These are phyloP conservation scores for Enteromius mattozi DNA, from an alignment of 2,797 vertebrate genomes.

Conservation along the genomic window DNA sequence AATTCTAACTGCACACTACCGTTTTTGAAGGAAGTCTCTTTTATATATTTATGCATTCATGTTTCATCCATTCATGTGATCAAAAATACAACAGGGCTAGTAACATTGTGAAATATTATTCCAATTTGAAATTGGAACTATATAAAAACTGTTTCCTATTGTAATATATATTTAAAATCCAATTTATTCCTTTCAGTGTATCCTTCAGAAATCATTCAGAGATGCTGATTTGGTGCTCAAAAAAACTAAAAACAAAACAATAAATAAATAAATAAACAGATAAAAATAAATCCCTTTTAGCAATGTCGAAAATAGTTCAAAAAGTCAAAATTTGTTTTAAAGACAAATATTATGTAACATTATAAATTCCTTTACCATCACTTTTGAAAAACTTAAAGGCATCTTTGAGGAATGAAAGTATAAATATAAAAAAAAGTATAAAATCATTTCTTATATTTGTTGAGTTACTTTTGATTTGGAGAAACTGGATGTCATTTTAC, in stretches of 20 bases:
- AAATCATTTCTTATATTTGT: no score
- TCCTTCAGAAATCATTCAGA: neutral
- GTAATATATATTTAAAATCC: neutral
- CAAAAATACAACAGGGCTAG: neutral
- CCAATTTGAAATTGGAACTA: neutral
- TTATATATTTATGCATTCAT: neutral
- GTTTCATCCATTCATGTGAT: neutral
- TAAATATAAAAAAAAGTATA: no score
- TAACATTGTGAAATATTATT: neutral
- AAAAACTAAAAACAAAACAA: no score
- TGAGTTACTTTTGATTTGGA: no score
- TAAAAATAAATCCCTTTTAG: no score
- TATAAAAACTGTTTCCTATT: neutral
- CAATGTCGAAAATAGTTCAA: neutral
- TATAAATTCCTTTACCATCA: neutral
- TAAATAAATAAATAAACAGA: no score
- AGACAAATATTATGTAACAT: neutral
- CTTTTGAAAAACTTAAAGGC: neutral
- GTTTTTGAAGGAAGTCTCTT: neutral
- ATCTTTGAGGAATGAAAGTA: neutral
- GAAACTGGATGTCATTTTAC: neutral
- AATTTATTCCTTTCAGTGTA: neutral
- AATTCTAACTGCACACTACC: neutral
- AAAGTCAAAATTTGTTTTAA: neutral
- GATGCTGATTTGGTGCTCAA: neutral